phyloP scores from a whole-genome alignment of 2,888 invertebrate species.

The Odontomyia ornata region DNA sequence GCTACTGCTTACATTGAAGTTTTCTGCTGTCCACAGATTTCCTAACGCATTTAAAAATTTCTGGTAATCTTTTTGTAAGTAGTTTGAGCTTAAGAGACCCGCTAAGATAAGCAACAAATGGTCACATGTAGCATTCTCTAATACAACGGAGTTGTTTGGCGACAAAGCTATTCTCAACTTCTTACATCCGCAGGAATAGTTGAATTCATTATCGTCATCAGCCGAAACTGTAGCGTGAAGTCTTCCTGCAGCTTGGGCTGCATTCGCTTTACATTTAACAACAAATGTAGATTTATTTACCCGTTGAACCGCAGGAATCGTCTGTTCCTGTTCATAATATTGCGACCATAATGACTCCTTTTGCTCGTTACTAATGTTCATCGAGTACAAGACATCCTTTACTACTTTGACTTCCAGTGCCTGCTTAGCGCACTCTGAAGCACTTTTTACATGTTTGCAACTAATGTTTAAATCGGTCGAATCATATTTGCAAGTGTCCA shows the following conservation, averaged over 20 bases:
- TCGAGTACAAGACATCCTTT: conserved; percentile 57
- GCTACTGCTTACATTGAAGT: conserved; percentile 1
- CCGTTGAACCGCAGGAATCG: conserved; percentile 59
- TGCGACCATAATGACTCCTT: conserved; percentile 59
- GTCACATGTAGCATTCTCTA: conserved; percentile 62
- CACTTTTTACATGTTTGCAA: conserved; percentile 59
- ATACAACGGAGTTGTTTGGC: conserved; percentile 54
- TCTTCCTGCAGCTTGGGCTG: conserved; percentile 59
- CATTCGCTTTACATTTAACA: conserved; percentile 58
- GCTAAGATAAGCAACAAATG: conserved; percentile 60
- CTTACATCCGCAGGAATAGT: conserved; percentile 60
- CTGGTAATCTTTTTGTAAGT: conserved; percentile 56
- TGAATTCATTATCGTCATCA: conserved; percentile 51
- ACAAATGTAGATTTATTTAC: conserved; percentile 59
- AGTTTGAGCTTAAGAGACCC: conserved; percentile 57
- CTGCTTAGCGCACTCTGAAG: conserved; percentile 51
- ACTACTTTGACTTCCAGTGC: conserved; percentile 57
- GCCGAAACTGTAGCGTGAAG: conserved; percentile 58
- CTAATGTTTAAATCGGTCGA: conserved; percentile 52
- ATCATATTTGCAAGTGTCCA: conserved; percentile 57
- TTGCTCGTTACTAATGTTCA: conserved; percentile 58
- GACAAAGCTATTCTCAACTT: conserved; percentile 61
- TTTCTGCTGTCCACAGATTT: conserved; percentile 56
- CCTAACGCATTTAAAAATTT: conserved; percentile 58
- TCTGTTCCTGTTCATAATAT: conserved; percentile 56